A percentile compares a stretch with the other conserved stretches of the same genome.
phyloP scores from a whole-genome alignment of 2,113 vertebrate species.

The Chelonoidis abingdonii region DNA sequence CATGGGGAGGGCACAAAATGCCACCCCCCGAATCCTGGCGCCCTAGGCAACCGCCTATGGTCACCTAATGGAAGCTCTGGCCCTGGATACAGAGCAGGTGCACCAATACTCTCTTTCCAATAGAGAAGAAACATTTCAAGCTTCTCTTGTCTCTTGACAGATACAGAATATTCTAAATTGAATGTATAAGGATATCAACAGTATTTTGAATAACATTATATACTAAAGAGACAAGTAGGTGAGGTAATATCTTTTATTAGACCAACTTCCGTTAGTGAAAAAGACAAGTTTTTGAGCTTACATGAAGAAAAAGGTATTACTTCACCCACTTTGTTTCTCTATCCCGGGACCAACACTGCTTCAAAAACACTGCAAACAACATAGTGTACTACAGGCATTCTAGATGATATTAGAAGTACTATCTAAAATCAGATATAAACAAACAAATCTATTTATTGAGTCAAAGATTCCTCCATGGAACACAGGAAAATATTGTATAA shows the following conservation, averaged over 20 bases:
- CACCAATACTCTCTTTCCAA: constrained; percentile 12
- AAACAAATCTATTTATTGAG: background rate
- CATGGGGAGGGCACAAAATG: too few species aligned
- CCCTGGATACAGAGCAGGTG: background rate
- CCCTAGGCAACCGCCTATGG: too few species aligned
- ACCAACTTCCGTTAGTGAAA: background rate
- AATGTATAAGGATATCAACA: background rate
- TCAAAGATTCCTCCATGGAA: background rate
- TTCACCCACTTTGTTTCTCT: background rate
- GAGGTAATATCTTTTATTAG: background rate
- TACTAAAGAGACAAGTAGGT: background rate
- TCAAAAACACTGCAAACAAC: background rate
- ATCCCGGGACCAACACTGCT: background rate
- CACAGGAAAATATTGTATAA: background rate
- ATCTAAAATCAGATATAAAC: background rate
- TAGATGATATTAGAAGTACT: background rate
- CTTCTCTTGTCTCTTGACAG: background rate
- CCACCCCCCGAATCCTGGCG: too few species aligned
- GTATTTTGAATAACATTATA: background rate
- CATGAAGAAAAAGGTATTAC: background rate
- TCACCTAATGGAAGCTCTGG: too few species aligned
- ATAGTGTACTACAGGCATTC: background rate
- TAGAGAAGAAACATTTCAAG: background rate
- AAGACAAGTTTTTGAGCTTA: background rate
- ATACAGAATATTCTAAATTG: background rate